phyloP scores from a whole-genome alignment of 2,113 vertebrate genomes.

The Gobius niger region DNA sequence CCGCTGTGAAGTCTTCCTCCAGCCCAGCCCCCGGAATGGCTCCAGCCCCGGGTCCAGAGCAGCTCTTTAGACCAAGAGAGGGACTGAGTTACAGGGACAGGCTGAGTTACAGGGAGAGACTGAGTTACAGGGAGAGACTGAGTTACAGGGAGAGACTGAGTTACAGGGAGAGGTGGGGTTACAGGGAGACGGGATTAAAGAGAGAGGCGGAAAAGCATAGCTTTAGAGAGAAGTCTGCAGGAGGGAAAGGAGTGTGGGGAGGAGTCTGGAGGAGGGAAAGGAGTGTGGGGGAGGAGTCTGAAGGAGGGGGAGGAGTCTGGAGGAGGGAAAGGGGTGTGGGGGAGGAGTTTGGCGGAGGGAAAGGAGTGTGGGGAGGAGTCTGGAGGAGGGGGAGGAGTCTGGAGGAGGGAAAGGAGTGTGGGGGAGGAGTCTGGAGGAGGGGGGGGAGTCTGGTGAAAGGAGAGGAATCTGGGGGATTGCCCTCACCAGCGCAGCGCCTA shows the following conservation, averaged over 20 bases:
- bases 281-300: no score
- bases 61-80: neutral
- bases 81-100: neutral
- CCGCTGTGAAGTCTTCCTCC: slow-evolving; percentile 93
- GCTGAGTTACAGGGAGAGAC: neutral
- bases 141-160: neutral
- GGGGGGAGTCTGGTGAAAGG: neutral
- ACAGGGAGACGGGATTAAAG: no score
- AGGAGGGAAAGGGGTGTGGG: no score
- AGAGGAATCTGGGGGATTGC: neutral
- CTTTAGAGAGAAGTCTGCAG: no score
- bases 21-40: slow-evolving; percentile 74
- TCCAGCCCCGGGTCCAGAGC: neutral
- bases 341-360: no score
- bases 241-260: no score
- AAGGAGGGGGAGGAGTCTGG: no score
- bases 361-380: neutral
- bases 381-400: neutral
- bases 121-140: no score
- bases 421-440: neutral
- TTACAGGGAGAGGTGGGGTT: neutral
- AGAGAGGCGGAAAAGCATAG: no score
- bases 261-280: no score
- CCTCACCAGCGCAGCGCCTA: slow-evolving; percentile 79
- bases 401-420: neutral